Evolutionary conservation across 2,797 vertebrate genomes (phyloP).

Genomic region (Anguilla megastoma): DNA sequence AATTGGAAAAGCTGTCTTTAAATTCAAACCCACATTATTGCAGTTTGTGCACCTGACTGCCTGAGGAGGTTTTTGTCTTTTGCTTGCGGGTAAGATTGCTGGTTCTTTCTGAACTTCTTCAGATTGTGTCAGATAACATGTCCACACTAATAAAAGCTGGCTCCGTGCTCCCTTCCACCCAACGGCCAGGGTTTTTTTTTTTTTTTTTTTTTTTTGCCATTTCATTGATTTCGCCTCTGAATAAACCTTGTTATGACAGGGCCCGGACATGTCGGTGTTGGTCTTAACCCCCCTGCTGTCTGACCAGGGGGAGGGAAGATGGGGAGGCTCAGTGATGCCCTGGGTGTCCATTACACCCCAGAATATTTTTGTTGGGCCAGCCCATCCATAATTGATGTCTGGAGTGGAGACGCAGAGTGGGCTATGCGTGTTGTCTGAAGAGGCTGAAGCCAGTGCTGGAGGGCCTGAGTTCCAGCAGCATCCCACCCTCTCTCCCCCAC

Average conservation of each 20-base stretch:
- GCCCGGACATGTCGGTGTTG: slow-evolving; percentile 42
- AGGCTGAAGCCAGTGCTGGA: neutral
- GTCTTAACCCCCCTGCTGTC: slow-evolving; percentile 29
- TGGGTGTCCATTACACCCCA: slow-evolving; percentile 32
- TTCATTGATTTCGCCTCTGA: neutral
- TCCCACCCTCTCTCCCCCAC: neutral
- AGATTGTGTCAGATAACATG: neutral
- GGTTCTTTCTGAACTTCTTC: neutral
- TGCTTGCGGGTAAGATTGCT: neutral
- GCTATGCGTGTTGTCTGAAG: neutral
- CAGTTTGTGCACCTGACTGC: neutral
- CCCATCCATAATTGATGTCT: slow-evolving; percentile 42
- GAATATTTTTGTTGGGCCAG: slow-evolving; percentile 36
- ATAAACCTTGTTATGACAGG: slow-evolving; percentile 26
- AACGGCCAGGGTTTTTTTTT: neutral
- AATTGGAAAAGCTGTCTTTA: slow-evolving; percentile 4
- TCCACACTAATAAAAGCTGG: neutral
- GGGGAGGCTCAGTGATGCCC: neutral
- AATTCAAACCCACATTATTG: slow-evolving; percentile 5
- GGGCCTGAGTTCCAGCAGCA: neutral
- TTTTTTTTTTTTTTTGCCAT: neutral
- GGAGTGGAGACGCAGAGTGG: neutral
- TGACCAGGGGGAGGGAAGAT: neutral
- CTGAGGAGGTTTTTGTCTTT: neutral
- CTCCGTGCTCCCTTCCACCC: neutral